Base-by-base conservation (phyloP, 2,888 invertebrate species). In the Pandemis heparana region DNA sequence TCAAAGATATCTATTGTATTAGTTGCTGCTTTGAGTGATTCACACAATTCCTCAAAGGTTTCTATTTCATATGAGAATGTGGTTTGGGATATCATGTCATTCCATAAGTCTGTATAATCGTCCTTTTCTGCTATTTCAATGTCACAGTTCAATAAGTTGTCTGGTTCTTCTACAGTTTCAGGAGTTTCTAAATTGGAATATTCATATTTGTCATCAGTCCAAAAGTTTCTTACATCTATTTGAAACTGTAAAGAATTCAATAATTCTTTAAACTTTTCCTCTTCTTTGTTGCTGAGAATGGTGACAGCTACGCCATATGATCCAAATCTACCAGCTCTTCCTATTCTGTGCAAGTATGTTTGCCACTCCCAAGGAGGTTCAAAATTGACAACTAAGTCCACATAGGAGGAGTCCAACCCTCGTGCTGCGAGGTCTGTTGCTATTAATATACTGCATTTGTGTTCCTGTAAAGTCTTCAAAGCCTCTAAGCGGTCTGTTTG, bases 311-410 rank as follows among this genome's bases (percentile, higher is more conserved):
- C 95, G 68, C 98, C 99, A 87, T 96, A 96, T 0, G 97, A 96
- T 0, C 99, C 99, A 94, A 97, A 99, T 76, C 99, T 95, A 0
- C 99, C 99, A 60, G 99, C 98, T 81, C 99, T 95, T 0, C 99
- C 99, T 86, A 99, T 98, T 83, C 99, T 95, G 92, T 99, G 99
- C 77, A 99, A 95, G 94, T 99, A 99, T 18, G 97, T 98, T 77
- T 97, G 96, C 79, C 96, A 95, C 83, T 97, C 97, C 77, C 85
- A 84, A 0, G 99, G 98, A 43, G 97, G 93, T 86, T 99, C 99
- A 83, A 99, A 96, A 89, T 99, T 99, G 9, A 99, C 95, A 0
- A 99, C 97, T 75, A 99, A 89, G 94, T 99, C 98, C 10, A 99
- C 97, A 91, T 98, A 97, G 78, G 97, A 97, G 1, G 97, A 98